Evolutionary conservation across 2,888 invertebrate genomes (phyloP).

Genomic region (Quadriops clusia): DNA sequence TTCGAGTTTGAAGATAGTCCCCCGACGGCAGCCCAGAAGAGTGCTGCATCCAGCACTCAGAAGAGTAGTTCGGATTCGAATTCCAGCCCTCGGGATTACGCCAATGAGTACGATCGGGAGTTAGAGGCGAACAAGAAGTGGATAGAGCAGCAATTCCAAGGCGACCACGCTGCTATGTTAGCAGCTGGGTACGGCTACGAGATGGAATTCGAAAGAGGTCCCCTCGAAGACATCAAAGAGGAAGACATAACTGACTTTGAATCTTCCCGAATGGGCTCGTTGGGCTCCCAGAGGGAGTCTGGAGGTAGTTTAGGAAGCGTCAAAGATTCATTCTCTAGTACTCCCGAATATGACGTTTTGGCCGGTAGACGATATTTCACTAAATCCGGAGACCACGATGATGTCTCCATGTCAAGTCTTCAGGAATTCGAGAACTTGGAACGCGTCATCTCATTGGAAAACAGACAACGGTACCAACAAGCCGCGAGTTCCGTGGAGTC

Average conservation of each 20-base stretch:
- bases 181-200: slow-evolving; percentile 53
- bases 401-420: slow-evolving; percentile 81
- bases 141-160: slow-evolving; percentile 83
- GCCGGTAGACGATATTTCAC: slow-evolving; percentile 74
- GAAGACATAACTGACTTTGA: slow-evolving; percentile 84
- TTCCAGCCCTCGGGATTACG: slow-evolving; percentile 33
- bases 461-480: slow-evolving; percentile 52
- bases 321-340: slow-evolving; percentile 81
- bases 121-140: slow-evolving; percentile 72
- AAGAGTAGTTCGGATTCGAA: slow-evolving; percentile 27
- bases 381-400: slow-evolving; percentile 77
- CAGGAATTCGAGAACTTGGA: slow-evolving; percentile 92
- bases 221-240: slow-evolving; percentile 84
- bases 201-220: slow-evolving; percentile 71
- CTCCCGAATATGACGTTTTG: slow-evolving; percentile 82
- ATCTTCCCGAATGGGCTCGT: slow-evolving; percentile 63
- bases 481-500: slow-evolving; percentile 64
- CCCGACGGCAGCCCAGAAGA: slow-evolving; percentile 32
- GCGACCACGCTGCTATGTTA: slow-evolving; percentile 49
- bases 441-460: slow-evolving; percentile 69
- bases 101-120: slow-evolving; percentile 41
- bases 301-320: slow-evolving; percentile 67
- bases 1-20: slow-evolving; percentile 62
- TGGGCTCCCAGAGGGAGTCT: slow-evolving; percentile 66
- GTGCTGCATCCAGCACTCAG: slow-evolving; percentile 23